Evolutionary conservation across 2,888 invertebrate species (phyloP), one percentile per base, ranked within the genome.

Genomic region (Heliothis peltigera): DNA sequence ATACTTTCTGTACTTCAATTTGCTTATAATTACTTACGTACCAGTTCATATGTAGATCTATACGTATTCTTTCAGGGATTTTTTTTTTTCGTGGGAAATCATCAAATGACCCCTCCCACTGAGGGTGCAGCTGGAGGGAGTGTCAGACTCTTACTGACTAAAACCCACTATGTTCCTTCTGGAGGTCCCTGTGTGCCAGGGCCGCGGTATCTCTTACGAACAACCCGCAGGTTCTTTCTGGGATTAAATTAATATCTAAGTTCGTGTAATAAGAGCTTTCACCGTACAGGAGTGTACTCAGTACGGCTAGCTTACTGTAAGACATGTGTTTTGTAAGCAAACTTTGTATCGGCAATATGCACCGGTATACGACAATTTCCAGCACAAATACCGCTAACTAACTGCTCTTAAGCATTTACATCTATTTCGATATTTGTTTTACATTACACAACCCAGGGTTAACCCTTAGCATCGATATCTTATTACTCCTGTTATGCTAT

Each of bases 401-500:
- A 39, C 48, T 48, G 39, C 39, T 25, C 32, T 49, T 57, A 60
- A 67, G 42, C 17, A 42, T 18, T 49, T 25, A 42, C 46, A 46
- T 54, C 28, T 56, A 75, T 55, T 75, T 61, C 32, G 47, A 61
- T 68, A 42, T 68, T 48, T 58, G 39, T 19, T 53, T 25, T 25
- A 49, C 44, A 22, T 32, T 21, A 28, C 21, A 21, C 52, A 54
- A 35, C 8, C 15, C 44, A 55, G 58, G 59, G 54, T 54, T 64
- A 49, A 43, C 56, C 56, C 56, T 22, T 54, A 51, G 22, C 47
- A 53, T 39, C 15, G 44, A 53, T 73, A 57, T 76, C 64, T 64
- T 19, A 54, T 76, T 76, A 63, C 61, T 53, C 46, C 22, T 67
- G 64, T 64, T 59, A 63, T 65, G 61, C 44, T 69, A 64, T 52